phyloP scores from a whole-genome alignment of 2,113 vertebrate species.

The Sphaerodactylus townsendi region DNA sequence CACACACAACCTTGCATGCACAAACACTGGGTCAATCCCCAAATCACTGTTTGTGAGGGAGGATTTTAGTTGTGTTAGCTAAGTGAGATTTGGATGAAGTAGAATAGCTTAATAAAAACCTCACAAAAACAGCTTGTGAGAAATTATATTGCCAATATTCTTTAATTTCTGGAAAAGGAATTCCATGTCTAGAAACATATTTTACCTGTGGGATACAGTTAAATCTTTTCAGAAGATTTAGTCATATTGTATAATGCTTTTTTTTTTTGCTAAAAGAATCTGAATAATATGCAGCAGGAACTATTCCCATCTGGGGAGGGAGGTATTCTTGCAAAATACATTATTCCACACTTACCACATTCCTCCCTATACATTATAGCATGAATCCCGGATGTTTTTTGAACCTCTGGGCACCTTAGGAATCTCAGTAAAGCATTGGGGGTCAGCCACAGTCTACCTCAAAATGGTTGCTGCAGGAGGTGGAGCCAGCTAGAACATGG shows the following conservation, averaged over 20 bases:
- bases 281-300: conserved; percentile 36
- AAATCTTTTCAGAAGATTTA: conserved; percentile 23
- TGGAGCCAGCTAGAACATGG: too few relatives aligned
- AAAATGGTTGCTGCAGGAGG: too few relatives aligned
- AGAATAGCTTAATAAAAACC: background rate
- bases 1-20: too few relatives aligned
- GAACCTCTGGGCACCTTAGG: too few relatives aligned
- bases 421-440: too few relatives aligned
- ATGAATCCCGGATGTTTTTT: too few relatives aligned
- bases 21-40: background rate
- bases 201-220: conserved; percentile 21
- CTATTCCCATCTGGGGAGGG: background rate
- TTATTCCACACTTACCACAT: too few relatives aligned
- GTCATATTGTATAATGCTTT: conserved; percentile 36
- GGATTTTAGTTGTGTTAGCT: background rate
- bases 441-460: too few relatives aligned
- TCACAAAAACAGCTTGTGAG: conserved; percentile 7
- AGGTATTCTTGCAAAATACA: too few relatives aligned
- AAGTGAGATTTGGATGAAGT: conserved; percentile 14
- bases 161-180: background rate
- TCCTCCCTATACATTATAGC: too few relatives aligned
- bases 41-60: background rate
- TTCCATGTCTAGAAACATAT: conserved; percentile 41
- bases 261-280: conserved; percentile 41
- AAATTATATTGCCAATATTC: background rate